Evolutionary conservation across 2,113 vertebrate species (phyloP), one percentile per base, ranked within the genome.

Genomic region (Ophiodon elongatus): DNA sequence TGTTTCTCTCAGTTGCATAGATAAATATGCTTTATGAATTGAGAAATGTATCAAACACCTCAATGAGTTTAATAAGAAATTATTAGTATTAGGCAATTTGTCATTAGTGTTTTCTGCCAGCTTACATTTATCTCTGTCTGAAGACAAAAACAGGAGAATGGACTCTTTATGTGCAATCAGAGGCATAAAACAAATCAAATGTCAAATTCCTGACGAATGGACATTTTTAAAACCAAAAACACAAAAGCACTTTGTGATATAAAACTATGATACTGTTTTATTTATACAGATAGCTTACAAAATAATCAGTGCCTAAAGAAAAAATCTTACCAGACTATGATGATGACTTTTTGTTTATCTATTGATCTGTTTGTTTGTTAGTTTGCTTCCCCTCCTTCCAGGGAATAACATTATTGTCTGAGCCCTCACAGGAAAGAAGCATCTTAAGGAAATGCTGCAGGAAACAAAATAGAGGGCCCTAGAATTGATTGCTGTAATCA

Each of bases 401-500:
- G 33, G 23, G 43, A 79, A 82, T 50, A 47, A 70, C 2, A 73
- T 67, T 66, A 80, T 50, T 67, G 14, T 47, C 19, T 4, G 2
- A 1, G 9, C 23, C 17, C 27, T 41, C 23, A 23, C 0, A 39
- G 27, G 7, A 50, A 75, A 78, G 43, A 6, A 0, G 21, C 54
- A 14, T 15, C 21, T 47, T 19, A 25, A 37, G 62, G 62, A 73
- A 73, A 35, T 39, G 17, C 19, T 76, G 59, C 62, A 45, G 73
- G 39, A 76, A 79, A 73, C 39, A n/a, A 76, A 71, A 85, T 31
- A 73, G 59, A 87, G 66, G n/a, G 27, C n/a, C 35, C 10, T 6
- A 4, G 68, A 45, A 87, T 73, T 73, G 56, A 86, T 70, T 47
- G 52, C 41, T 65, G 39, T 65, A 88, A 85, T 88, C 52, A 76